Evolutionary conservation across 2,797 vertebrate species (phyloP).

Genomic region (Rhynchonycteris naso): DNA sequence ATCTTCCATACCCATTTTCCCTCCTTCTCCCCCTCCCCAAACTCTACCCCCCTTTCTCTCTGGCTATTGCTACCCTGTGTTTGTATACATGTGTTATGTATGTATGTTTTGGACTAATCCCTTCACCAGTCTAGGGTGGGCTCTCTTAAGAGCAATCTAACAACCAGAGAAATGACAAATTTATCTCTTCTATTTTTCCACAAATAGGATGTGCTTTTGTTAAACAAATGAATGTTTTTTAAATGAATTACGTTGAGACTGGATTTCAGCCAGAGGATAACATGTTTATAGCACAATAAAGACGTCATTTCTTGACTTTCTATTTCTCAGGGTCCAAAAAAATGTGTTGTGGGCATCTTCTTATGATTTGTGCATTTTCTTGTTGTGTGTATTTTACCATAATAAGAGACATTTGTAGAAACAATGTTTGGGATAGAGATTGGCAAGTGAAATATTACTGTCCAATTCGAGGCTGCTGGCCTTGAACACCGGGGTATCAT

Average conservation of each 20-base stretch:
- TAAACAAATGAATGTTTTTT: background rate
- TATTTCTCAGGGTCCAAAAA: constrained; percentile 2
- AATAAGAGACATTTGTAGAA: background rate
- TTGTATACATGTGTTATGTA: too few relatives aligned
- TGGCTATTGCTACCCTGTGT: too few relatives aligned
- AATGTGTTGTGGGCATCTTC: background rate
- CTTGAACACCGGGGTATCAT: background rate
- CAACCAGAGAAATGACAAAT: background rate
- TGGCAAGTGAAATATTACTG: background rate
- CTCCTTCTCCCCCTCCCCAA: too few relatives aligned
- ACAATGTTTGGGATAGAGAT: background rate
- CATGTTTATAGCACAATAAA: background rate
- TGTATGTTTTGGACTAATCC: too few relatives aligned
- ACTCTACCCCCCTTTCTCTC: too few relatives aligned
- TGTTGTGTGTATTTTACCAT: too few relatives aligned
- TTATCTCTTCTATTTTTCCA: background rate
- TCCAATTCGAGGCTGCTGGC: background rate
- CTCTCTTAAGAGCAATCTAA: background rate
- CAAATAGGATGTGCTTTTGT: background rate
- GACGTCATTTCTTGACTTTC: background rate
- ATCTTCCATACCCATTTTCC: too few relatives aligned
- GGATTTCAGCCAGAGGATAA: background rate
- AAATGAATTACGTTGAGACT: background rate
- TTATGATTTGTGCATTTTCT: too few relatives aligned
- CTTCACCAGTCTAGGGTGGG: too few relatives aligned